Conservation (phyloP, 2,113 vertebrate species). For the Bettongia penicillata region DNA sequence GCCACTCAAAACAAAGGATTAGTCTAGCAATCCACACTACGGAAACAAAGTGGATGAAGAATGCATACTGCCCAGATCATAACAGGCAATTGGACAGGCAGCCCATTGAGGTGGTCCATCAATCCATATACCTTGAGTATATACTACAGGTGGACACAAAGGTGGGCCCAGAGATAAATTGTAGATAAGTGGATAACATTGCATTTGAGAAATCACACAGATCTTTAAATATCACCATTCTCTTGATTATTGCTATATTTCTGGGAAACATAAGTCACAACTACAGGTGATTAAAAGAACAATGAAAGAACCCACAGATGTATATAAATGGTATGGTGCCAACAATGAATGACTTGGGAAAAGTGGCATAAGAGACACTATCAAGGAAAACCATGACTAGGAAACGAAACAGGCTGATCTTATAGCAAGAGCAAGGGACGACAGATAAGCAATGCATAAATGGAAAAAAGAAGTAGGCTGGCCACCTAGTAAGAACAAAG, state of each 20-base stretch:
- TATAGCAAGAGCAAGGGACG: neutral
- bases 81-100: neutral
- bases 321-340: neutral
- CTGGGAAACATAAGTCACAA: neutral
- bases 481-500: neutral
- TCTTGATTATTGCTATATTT: neutral
- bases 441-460: neutral
- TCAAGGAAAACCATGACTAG: neutral
- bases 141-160: neutral
- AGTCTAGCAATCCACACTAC: neutral
- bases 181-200: neutral
- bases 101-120: neutral
- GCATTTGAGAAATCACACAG: neutral
- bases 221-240: neutral
- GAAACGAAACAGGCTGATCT: neutral
- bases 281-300: neutral
- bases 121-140: neutral
- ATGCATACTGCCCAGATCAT: neutral
- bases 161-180: neutral
- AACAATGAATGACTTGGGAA: neutral
- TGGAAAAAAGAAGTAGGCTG: neutral
- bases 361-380: neutral
- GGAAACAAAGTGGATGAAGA: neutral
- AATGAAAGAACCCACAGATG: neutral
- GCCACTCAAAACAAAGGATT: neutral